Percentiles rank a stretch among this genome's conserved stretches.
Evolutionary conservation across 2,888 invertebrate genomes (phyloP).

Genomic region (Pollenia griseotomentosa): DNA sequence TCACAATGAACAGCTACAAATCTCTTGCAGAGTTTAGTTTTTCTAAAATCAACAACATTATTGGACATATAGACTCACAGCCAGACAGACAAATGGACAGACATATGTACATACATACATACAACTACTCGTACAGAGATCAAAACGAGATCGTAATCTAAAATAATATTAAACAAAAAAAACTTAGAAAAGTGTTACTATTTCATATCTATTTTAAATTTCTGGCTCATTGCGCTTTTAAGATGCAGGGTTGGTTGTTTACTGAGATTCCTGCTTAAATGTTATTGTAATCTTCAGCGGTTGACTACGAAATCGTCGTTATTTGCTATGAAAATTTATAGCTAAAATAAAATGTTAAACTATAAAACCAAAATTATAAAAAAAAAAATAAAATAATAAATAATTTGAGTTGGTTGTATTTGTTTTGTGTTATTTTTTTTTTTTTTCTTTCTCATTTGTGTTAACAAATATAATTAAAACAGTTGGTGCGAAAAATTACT

Average conservation of each 20-base stretch:
- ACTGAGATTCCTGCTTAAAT: constrained; percentile 10
- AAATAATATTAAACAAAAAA: constrained; percentile 46
- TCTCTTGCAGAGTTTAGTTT: constrained; percentile 65
- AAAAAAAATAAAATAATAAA: constrained; percentile 8
- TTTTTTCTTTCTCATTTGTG: constrained; percentile 55
- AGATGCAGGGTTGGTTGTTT: constrained; percentile 37
- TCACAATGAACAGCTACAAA: constrained; percentile 59
- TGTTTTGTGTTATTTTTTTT: constrained; percentile 4
- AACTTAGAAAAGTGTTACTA: constrained; percentile 31
- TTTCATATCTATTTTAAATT: constrained; percentile 25
- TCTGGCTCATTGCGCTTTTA: constrained; percentile 10
- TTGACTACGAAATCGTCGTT: not conserved
- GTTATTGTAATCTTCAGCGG: constrained; percentile 20
- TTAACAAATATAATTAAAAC: constrained; percentile 71
- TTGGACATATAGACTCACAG: not conserved
- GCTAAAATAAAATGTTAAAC: constrained; percentile 54
- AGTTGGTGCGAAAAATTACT: constrained; percentile 73
- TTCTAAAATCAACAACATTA: constrained; percentile 59
- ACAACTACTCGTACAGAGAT: constrained; percentile 23
- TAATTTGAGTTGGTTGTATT: constrained; percentile 32
- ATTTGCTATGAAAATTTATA: constrained; percentile 57
- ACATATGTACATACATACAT: not conserved
- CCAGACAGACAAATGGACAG: not conserved
- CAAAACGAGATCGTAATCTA: constrained; percentile 58
- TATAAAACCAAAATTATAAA: constrained; percentile 25